Evolutionary conservation across 2,888 invertebrate genomes (phyloP).

Genomic region (Hirtodrosophila confusa): DNA sequence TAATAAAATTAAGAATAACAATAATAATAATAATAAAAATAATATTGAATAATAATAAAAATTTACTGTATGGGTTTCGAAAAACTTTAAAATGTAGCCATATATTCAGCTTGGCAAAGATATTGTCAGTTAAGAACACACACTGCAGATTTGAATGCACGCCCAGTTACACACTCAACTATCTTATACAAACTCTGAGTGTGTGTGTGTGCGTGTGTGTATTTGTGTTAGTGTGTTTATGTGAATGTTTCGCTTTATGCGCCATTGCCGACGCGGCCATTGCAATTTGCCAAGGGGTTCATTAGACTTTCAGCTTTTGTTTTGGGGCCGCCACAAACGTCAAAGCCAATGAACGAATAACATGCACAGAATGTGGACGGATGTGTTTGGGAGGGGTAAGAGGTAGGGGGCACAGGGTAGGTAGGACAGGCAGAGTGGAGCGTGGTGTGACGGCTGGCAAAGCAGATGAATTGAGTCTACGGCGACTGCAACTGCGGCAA

Average conservation of each 20-base stretch:
- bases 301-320: constrained; percentile 73
- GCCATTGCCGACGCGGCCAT: constrained; percentile 32
- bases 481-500: constrained; percentile 52
- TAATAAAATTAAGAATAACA: no score
- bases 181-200: constrained; percentile 17
- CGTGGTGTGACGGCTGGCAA: constrained; percentile 1
- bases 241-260: constrained; percentile 47
- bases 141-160: constrained; percentile 33
- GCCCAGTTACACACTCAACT: constrained; percentile 8
- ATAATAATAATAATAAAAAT: no score
- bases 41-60: no score
- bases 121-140: constrained; percentile 26
- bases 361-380: constrained; percentile 48
- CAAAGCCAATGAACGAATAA: constrained; percentile 77
- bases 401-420: neutral
- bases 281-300: constrained; percentile 70
- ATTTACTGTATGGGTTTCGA: no score
- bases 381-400: constrained; percentile 3
- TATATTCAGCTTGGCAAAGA: constrained; percentile 19
- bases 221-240: constrained; percentile 15
- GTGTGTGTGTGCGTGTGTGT: neutral
- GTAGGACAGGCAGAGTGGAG: constrained; percentile 2
- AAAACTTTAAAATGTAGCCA: constrained; percentile 10
- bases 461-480: constrained; percentile 20
- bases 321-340: constrained; percentile 49